A percentile compares a stretch with the other conserved stretches of the same genome.
Evolutionary conservation across 2,888 invertebrate genomes (phyloP).

Genomic region (Dryadula phaetusa): DNA sequence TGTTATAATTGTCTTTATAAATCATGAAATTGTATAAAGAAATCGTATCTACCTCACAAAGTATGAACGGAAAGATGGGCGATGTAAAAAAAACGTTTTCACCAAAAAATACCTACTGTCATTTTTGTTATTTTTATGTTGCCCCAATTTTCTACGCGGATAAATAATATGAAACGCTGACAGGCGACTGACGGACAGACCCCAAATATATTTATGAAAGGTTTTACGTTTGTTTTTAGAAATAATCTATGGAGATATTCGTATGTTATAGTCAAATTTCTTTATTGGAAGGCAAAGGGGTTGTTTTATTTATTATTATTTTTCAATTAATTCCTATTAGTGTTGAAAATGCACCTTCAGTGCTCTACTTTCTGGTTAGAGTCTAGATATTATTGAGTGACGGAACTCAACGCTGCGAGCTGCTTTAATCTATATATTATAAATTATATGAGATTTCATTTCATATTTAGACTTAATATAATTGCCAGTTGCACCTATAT

Average conservation of each 20-base stretch:
- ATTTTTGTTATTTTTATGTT: conserved; percentile 40
- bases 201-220: conserved; percentile 45
- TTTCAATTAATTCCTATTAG: too few species aligned
- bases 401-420: too few species aligned
- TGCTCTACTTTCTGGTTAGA: too few species aligned
- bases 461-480: too few species aligned
- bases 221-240: conserved; percentile 41
- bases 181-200: conserved; percentile 44
- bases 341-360: too few species aligned
- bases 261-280: conserved; percentile 12
- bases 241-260: conserved; percentile 36
- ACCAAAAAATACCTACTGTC: conserved; percentile 28
- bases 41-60: background rate
- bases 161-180: conserved; percentile 45
- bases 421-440: too few species aligned
- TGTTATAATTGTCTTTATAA: too few species aligned
- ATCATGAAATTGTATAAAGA: background rate
- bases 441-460: too few species aligned
- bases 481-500: too few species aligned
- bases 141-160: conserved; percentile 45
- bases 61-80: too few species aligned
- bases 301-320: background rate
- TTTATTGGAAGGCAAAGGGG: conserved; percentile 11
- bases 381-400: too few species aligned
- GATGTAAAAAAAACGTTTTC: background rate